These are phyloP conservation scores for Nematolebias whitei DNA, from an alignment of 2,113 vertebrate species.

Conservation along the genomic window DNA sequence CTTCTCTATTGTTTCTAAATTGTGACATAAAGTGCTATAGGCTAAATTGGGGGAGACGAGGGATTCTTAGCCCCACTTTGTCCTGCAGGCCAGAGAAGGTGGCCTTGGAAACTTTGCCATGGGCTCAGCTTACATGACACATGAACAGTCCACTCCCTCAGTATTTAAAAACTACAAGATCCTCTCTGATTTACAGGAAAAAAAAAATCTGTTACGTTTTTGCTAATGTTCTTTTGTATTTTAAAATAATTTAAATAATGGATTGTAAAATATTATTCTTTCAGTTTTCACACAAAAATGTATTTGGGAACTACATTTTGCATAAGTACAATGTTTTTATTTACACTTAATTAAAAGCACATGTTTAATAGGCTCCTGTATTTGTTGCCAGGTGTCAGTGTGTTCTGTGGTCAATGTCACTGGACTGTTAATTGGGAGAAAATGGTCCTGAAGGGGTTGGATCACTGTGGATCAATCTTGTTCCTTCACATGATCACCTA, in stretches of 20 bases:
- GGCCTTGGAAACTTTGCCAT: conserved; percentile 57
- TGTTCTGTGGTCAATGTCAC: background rate
- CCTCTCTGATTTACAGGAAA: background rate
- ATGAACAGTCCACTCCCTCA: conserved; percentile 18
- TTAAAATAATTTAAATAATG: background rate
- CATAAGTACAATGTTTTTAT: background rate
- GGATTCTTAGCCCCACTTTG: conserved; percentile 73
- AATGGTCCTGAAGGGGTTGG: too few relatives aligned
- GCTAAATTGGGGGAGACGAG: conserved; percentile 71
- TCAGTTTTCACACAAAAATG: background rate
- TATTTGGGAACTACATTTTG: background rate
- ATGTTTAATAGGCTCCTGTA: background rate
- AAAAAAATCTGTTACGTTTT: conserved; percentile 17
- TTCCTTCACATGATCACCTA: background rate
- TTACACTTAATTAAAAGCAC: too few relatives aligned
- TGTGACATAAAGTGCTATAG: conserved; percentile 74
- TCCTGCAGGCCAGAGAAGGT: conserved; percentile 61
- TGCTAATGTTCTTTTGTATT: conserved; percentile 9
- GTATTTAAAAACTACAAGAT: background rate
- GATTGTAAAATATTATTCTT: background rate
- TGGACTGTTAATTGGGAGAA: background rate
- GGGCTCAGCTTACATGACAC: conserved; percentile 47
- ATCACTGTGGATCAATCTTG: background rate
- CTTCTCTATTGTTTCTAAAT: conserved; percentile 66
- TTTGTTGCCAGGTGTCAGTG: background rate